Percentiles rank a stretch among this genome's conserved stretches.
Evolutionary conservation across 2,797 vertebrate species (phyloP).

Genomic region (Triplophysa bombifrons): DNA sequence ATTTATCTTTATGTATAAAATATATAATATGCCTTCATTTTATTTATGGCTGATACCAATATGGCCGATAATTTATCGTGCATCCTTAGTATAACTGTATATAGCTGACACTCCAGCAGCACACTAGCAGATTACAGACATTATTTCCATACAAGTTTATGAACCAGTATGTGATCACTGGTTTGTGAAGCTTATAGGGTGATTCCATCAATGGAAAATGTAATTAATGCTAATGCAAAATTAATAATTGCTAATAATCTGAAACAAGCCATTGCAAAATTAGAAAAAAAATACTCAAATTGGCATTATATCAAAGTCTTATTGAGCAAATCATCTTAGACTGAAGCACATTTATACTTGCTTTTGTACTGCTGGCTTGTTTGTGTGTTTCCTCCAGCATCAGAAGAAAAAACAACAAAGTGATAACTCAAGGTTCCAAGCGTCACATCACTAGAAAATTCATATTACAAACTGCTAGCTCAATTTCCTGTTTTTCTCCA

Average conservation of each 20-base stretch:
- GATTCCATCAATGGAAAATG: not conserved
- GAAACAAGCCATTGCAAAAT: constrained; percentile 16
- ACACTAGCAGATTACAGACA: not conserved
- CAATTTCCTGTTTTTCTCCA: constrained; percentile 34
- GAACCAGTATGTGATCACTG: not conserved
- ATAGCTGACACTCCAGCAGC: not conserved
- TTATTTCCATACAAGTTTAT: not conserved
- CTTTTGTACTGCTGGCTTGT: constrained; percentile 17
- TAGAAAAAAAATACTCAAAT: constrained; percentile 41
- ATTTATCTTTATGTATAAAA: too few species aligned
- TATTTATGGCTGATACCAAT: too few species aligned
- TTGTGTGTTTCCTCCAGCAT: not conserved
- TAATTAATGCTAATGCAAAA: constrained; percentile 31
- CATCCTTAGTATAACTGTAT: not conserved
- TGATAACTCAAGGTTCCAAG: constrained; percentile 26
- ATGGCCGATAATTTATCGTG: too few species aligned
- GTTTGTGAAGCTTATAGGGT: constrained; percentile 32
- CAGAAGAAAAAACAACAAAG: constrained; percentile 11
- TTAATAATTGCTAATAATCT: constrained; percentile 48
- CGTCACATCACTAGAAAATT: constrained; percentile 14
- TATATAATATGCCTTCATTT: too few species aligned
- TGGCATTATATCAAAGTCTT: constrained; percentile 43
- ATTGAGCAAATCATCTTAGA: constrained; percentile 27
- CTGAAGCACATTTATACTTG: not conserved
- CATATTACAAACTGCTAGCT: constrained; percentile 37